Conservation (phyloP, 2,797 vertebrate species). For the Parauchenoglanis ngamensis region DNA sequence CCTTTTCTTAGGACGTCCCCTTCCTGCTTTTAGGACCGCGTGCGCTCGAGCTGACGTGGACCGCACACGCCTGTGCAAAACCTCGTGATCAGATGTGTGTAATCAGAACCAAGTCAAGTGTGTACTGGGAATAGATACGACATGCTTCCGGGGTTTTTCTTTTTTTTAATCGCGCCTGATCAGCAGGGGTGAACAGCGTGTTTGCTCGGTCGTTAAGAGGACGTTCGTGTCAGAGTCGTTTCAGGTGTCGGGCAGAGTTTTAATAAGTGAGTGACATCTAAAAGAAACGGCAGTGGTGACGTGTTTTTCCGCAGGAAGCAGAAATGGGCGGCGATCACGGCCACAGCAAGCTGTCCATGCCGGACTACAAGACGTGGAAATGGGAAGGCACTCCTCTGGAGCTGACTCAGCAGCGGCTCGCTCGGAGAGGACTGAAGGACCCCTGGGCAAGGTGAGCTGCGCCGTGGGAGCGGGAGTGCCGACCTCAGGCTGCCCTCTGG, state of each 20-base stretch:
- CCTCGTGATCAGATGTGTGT: neutral
- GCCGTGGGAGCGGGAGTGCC: neutral
- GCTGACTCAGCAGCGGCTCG: conserved; percentile 80
- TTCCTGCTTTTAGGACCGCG: too few relatives aligned
- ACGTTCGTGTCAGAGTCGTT: neutral
- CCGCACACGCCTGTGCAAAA: too few relatives aligned
- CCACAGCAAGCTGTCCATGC: conserved; percentile 80
- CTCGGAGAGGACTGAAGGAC: conserved; percentile 82
- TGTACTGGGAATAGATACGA: neutral
- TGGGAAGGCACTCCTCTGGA: conserved; percentile 86
- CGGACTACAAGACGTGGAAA: conserved; percentile 88
- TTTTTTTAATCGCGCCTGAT: neutral
- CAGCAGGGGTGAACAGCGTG: neutral
- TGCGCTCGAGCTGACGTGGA: too few relatives aligned
- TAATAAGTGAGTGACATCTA: neutral
- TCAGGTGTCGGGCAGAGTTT: neutral
- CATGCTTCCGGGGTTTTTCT: too few relatives aligned
- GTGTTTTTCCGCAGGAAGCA: neutral
- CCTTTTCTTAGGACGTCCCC: too few relatives aligned
- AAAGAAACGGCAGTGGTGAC: neutral
- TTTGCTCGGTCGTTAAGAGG: neutral
- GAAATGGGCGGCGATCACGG: conserved; percentile 65
- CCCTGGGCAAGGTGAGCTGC: conserved; percentile 87
- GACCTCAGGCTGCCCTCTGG: neutral
- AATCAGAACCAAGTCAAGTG: neutral